These are phyloP conservation scores for Xenops minutus DNA, from an alignment of 2,797 vertebrate species.

Conservation along the genomic window DNA sequence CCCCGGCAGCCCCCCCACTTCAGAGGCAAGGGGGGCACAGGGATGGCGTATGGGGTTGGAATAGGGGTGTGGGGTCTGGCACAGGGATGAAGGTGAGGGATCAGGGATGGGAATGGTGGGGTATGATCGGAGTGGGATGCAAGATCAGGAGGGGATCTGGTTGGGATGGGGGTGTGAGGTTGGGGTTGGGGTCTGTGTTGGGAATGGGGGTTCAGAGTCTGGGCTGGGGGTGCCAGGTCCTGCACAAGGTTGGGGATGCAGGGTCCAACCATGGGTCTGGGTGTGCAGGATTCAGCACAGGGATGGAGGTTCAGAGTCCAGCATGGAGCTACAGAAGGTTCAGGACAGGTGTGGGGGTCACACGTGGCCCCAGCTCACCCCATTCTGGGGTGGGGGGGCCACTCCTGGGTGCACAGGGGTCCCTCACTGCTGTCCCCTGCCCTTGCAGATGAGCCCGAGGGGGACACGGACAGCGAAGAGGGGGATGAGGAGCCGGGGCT, in stretches of 20 bases:
- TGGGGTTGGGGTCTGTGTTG: rapidly evolving
- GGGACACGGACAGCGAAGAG: constrained; percentile 86
- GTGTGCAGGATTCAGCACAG: not conserved
- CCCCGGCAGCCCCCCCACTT: constrained; percentile 28
- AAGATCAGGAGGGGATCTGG: rapidly evolving
- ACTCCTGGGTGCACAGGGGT: no score
- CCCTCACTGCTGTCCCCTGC: not conserved
- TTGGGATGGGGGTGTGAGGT: rapidly evolving
- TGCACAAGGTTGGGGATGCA: not conserved
- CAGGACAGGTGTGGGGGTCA: not conserved
- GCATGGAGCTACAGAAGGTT: rapidly evolving
- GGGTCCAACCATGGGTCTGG: not conserved
- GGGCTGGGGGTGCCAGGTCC: not conserved
- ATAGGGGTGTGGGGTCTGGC: rapidly evolving
- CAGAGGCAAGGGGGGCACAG: not conserved
- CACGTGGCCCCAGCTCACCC: not conserved
- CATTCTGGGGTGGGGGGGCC: not conserved
- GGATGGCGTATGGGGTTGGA: not conserved
- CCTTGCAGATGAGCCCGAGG: constrained; percentile 80
- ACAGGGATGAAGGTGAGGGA: not conserved
- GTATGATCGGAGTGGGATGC: not conserved
- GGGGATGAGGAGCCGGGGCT: constrained; percentile 76
- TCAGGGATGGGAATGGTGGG: not conserved
- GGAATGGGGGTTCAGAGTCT: no score
- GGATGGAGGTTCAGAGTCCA: not conserved